Base-by-base conservation (phyloP, 2,888 invertebrate species). In the Litoditis marina region DNA sequence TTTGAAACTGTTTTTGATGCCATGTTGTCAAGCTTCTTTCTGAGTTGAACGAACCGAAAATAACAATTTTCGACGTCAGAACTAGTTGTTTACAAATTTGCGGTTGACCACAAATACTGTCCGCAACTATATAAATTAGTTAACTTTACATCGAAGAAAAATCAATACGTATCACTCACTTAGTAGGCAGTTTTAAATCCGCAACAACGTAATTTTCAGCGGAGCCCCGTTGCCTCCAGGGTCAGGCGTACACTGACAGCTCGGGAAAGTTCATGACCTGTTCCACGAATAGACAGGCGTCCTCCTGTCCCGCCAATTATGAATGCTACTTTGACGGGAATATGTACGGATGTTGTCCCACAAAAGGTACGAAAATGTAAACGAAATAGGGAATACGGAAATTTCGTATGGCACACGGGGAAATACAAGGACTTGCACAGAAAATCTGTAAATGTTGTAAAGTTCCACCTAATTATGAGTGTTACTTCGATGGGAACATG, bases 261-360 rank as follows among this genome's bases (percentile, higher is more conserved):
- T 63, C 66, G 19, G 74, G 73, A n/a, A 72, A 72, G 27, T 77
- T 77, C 47, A 68, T 76, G 1, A 39, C 59, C 1, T 77, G 77
- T 63, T 65, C 71, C 19, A 59, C 67, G 1, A 72, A 67, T 57
- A 58, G 73, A 1, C 68, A 73, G 42, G 57, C 68, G 6, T 65
- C 71, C 5, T 66, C 73, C 0, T 76, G 76, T 59, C 77, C 77
- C 0, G 72, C 74, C 11, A 77, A 77, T 56, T 77, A 65, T 47
- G 76, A 76, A 31, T 76, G 76, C 46, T 69, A 73, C 58, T 77
- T 73, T 47, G 75, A 75, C 54, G 76, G 76, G 27, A 65, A 60
- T 22, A 66, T 73, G 66, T 73, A 71, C 55, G 76, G 76, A 30
- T 77, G 76, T 55, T 77, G 77, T 51, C 77, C 77, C 8, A 76